phyloP scores from a whole-genome alignment of 2,888 invertebrate genomes.

The Silvanus unidentatus region DNA sequence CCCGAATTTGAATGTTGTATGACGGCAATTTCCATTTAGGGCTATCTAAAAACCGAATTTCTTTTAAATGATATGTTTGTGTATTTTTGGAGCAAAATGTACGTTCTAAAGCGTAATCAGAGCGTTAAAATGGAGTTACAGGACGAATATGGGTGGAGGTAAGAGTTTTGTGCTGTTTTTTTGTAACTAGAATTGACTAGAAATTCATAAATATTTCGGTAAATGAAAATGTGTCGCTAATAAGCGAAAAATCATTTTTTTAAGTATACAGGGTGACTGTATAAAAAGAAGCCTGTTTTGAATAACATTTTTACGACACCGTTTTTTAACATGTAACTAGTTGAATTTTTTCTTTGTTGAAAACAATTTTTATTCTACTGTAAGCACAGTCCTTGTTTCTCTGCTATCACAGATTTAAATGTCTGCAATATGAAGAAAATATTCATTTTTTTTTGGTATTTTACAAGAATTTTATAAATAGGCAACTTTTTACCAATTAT shows the following conservation, averaged over 20 bases:
- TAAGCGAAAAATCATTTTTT: too few species aligned
- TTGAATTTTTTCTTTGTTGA: not conserved
- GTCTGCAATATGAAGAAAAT: conserved; percentile 39
- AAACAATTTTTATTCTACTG: conserved; percentile 17
- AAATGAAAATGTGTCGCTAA: too few species aligned
- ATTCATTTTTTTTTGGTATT: not conserved
- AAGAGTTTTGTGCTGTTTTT: too few species aligned
- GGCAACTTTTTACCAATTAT: not conserved
- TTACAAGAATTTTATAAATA: not conserved
- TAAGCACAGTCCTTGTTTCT: conserved; percentile 48
- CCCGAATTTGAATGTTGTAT: too few species aligned
- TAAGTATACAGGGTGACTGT: conserved; percentile 2
- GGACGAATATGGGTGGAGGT: too few species aligned
- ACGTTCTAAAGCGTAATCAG: too few species aligned
- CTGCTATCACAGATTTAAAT: conserved; percentile 46
- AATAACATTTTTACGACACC: too few species aligned
- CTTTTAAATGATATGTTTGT: too few species aligned
- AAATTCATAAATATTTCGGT: too few species aligned
- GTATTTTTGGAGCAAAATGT: too few species aligned
- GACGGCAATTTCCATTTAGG: conserved; percentile 8
- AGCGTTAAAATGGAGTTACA: too few species aligned
- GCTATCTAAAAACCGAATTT: conserved; percentile 9
- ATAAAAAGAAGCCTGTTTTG: not conserved
- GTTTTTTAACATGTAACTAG: not conserved
- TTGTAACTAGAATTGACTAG: too few species aligned